Base-by-base conservation (phyloP, 2,888 invertebrate species). In the Selenia dentaria region DNA sequence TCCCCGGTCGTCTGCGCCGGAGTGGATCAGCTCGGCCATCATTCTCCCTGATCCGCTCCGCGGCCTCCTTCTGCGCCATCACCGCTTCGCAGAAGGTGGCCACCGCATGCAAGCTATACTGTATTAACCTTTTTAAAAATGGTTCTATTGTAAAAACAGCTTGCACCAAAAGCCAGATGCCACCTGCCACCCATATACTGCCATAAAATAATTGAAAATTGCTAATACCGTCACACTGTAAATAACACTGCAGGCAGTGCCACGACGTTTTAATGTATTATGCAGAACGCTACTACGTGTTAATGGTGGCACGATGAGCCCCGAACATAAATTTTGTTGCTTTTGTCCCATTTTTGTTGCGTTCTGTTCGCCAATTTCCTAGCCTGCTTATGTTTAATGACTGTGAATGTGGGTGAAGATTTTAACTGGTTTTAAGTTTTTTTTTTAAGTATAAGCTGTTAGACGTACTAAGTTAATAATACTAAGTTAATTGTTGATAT, bases 251-350 rank as follows among this genome's bases (percentile, higher is more conserved):
- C 82, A 80, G 65, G 71, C 75, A 70, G 67, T 66, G 69, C 72
- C 73, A 64, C 70, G 78, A 81, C 77, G 70, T 78, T 85, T 87
- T 85, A 85, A 87, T 88, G 83, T 83, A 81, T 86, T 83, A 83
- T 85, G 81, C 81, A 83, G 76, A 78, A 68, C 74, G 72, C 69
- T 79, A 79, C 75, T 80, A 80, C 79, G 82, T 85, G 85, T 79
- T 86, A 86, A 88, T 86, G 84, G 84, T 49, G 12, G 56, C 63
- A 63, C 73, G 80, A 81, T 82, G 83, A 79, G 79, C 73, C 74
- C 70, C 65, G 61, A 67, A 74, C 80, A 81, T 85, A 83, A 83
- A 85, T 87, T 84, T 79, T 54, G 67, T 64, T 61, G 76, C 76
- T 80, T 81, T 83, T 78, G 78, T 74, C 71, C 75, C 73, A 76